These are phyloP conservation scores for Balanococcus diminutus DNA, from an alignment of 2,888 invertebrate genomes.

Conservation along the genomic window DNA sequence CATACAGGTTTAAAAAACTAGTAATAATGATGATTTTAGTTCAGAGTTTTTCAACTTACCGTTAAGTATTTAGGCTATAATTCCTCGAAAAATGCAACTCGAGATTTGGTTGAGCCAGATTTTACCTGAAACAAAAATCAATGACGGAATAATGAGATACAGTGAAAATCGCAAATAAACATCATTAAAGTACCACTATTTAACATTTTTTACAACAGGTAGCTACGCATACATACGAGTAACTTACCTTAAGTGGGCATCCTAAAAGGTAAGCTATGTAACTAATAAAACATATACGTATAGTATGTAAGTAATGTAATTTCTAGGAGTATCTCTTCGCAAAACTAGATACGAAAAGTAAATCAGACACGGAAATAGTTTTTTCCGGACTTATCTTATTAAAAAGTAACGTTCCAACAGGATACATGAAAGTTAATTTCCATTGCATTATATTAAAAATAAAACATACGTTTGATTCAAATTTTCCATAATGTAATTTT, in stretches of 20 bases:
- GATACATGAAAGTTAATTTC: slow-evolving; percentile 38
- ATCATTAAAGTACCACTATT: neutral
- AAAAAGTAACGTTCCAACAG: neutral
- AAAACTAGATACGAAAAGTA: neutral
- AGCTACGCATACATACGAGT: neutral
- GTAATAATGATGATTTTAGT: neutral
- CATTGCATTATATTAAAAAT: slow-evolving; percentile 36
- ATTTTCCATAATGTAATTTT: neutral
- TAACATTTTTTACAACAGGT: neutral
- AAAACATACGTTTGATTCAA: slow-evolving; percentile 20
- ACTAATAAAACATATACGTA: slow-evolving; percentile 42
- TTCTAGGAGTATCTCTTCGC: neutral
- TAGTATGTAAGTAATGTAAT: too few species aligned
- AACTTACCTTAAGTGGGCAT: slow-evolving; percentile 40
- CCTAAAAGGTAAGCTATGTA: slow-evolving; percentile 43
- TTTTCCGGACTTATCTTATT: neutral
- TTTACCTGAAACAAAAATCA: slow-evolving; percentile 69
- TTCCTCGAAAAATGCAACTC: slow-evolving; percentile 96
- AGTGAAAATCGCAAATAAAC: neutral
- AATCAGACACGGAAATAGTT: neutral
- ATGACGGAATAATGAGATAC: neutral
- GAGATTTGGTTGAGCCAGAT: slow-evolving; percentile 89
- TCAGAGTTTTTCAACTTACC: neutral
- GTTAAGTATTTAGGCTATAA: slow-evolving; percentile 64
- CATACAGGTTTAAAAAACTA: too few species aligned